phyloP scores from a whole-genome alignment of 2,113 vertebrate genomes.

The Hipposideros armiger region DNA sequence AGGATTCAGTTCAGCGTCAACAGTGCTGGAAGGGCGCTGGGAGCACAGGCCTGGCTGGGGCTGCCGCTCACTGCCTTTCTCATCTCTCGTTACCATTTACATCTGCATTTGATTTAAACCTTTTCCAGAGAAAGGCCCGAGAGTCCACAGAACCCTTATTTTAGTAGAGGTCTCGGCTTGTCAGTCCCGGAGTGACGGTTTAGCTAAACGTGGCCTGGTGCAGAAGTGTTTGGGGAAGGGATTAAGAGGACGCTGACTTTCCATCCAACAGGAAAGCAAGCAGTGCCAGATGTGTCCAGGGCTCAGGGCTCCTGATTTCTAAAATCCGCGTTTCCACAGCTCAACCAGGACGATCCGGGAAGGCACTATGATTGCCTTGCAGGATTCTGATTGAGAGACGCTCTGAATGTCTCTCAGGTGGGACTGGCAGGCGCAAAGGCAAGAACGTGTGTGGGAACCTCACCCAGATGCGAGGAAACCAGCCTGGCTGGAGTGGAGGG shows the following conservation, averaged over 20 bases:
- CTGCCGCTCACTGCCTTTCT: neutral
- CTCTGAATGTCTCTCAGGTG: neutral
- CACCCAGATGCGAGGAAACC: neutral
- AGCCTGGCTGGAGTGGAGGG: neutral
- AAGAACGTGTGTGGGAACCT: neutral
- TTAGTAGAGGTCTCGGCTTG: neutral
- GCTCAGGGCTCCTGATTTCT: neutral
- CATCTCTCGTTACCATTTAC: slow-evolving; percentile 18
- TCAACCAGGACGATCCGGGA: neutral
- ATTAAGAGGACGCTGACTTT: neutral
- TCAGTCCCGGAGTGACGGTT: neutral
- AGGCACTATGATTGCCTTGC: neutral
- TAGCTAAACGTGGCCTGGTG: slow-evolving; percentile 6
- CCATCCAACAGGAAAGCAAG: neutral
- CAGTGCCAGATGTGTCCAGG: neutral
- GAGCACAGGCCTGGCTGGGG: neutral
- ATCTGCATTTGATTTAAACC: slow-evolving; percentile 46
- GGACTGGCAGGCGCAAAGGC: neutral
- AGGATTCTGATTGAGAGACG: neutral
- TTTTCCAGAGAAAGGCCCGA: neutral
- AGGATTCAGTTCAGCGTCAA: no score
- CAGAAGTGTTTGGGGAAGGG: slow-evolving; percentile 46
- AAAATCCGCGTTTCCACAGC: neutral
- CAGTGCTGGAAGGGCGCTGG: neutral
- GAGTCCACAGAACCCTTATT: slow-evolving; percentile 19